These are phyloP conservation scores for Himalopsyche japonica DNA, from an alignment of 2,888 invertebrate species.

Conservation along the genomic window DNA sequence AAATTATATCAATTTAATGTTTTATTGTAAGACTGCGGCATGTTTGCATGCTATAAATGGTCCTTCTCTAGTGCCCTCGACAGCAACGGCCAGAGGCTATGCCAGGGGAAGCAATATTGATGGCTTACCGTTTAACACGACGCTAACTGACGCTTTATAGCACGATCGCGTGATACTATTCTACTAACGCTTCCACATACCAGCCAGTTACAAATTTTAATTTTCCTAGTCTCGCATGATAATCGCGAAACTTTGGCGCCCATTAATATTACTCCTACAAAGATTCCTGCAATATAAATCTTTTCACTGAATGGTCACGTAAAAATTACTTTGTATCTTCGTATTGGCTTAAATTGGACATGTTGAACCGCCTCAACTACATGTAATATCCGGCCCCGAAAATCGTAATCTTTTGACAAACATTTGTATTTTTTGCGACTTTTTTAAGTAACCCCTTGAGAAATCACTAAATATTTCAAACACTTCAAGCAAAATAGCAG, in stretches of 20 bases:
- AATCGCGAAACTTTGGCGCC: background rate
- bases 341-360: too few relatives aligned
- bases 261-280: background rate
- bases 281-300: background rate
- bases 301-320: background rate
- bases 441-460: too few relatives aligned
- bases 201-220: conserved; percentile 16
- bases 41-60: too few relatives aligned
- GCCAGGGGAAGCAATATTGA: conserved; percentile 28
- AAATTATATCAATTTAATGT: too few relatives aligned
- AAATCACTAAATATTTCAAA: too few relatives aligned
- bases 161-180: conserved; percentile 28
- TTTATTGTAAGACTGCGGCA: too few relatives aligned
- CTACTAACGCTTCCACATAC: conserved; percentile 1
- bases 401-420: too few relatives aligned
- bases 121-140: conserved; percentile 23
- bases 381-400: too few relatives aligned
- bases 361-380: too few relatives aligned
- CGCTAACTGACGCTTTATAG: conserved; percentile 33
- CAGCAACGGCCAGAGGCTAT: background rate
- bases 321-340: too few relatives aligned
- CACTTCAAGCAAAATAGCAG: too few relatives aligned
- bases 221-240: conserved; percentile 4
- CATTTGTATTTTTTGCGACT: too few relatives aligned
- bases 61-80: background rate